Conservation (phyloP, 1,140 invertebrate species). For the Danaus melanippus region DNA sequence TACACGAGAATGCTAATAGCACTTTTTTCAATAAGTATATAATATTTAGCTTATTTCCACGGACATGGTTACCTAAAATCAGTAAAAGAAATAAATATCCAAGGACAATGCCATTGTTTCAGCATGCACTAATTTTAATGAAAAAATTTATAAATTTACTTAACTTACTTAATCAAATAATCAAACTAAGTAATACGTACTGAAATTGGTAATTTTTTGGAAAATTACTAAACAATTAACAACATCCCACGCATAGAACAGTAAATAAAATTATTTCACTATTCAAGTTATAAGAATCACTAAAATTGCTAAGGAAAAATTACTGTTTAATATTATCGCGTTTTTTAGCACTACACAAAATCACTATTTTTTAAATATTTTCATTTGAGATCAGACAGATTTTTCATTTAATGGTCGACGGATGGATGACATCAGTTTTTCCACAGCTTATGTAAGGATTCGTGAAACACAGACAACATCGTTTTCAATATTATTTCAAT, state of each 20-base stretch:
- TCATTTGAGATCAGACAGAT: conserved; percentile 16
- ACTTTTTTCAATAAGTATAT: conserved; percentile 35
- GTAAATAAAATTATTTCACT: conserved; percentile 23
- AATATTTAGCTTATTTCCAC: conserved; percentile 25
- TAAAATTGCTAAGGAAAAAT: not conserved
- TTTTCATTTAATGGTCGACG: conserved; percentile 30
- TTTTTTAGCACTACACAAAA: not conserved
- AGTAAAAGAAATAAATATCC: conserved; percentile 23
- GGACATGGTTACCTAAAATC: conserved; percentile 50
- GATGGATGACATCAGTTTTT: conserved; percentile 38
- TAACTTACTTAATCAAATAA: no score
- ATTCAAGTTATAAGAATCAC: not conserved
- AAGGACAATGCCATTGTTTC: conserved; percentile 31
- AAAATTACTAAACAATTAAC: conserved; percentile 33
- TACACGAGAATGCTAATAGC: conserved; percentile 16
- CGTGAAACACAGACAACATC: no score
- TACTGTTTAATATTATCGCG: not conserved
- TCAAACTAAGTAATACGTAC: no score
- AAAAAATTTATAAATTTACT: no score
- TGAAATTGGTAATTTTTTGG: conserved; percentile 1
- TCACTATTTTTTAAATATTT: conserved; percentile 11
- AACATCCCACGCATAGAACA: conserved; percentile 62
- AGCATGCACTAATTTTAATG: no score
- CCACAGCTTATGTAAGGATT: conserved; percentile 13
- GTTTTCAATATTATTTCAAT: not conserved